These are phyloP conservation scores for Microtus pennsylvanicus DNA, from an alignment of 2,113 vertebrate species.

Conservation along the genomic window DNA sequence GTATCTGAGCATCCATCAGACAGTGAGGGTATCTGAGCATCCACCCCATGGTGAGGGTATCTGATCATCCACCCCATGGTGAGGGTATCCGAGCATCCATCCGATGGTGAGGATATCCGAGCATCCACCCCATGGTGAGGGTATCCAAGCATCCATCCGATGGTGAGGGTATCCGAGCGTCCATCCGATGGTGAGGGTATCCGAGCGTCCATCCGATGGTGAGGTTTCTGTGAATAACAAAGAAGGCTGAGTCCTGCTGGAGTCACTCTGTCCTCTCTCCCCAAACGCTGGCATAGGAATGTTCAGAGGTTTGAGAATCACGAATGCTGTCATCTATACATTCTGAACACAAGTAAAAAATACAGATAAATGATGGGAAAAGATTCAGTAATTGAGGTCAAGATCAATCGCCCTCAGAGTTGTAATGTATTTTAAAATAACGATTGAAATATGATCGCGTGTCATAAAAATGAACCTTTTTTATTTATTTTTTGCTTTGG, in stretches of 20 bases:
- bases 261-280: background rate
- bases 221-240: conserved; percentile 19
- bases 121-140: background rate
- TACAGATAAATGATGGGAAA: background rate
- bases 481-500: background rate
- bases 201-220: background rate
- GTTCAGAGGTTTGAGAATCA: background rate
- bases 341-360: conserved; percentile 42
- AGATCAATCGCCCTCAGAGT: conserved; percentile 4
- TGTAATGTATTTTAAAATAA: conserved; percentile 13
- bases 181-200: too few relatives aligned
- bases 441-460: background rate
- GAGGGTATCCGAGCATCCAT: too few relatives aligned
- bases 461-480: background rate
- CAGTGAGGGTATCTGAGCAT: too few relatives aligned
- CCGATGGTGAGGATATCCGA: too few relatives aligned
- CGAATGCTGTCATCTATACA: conserved; percentile 26
- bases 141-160: too few relatives aligned
- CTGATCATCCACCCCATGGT: background rate
- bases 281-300: background rate
- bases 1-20: too few relatives aligned
- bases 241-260: background rate
- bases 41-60: too few relatives aligned
- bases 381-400: background rate
- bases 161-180: background rate